A percentile compares a stretch with the other conserved stretches of the same genome.
These are phyloP conservation scores for Glossosoma conforme DNA, from an alignment of 1,140 invertebrate genomes.

Conservation along the genomic window DNA sequence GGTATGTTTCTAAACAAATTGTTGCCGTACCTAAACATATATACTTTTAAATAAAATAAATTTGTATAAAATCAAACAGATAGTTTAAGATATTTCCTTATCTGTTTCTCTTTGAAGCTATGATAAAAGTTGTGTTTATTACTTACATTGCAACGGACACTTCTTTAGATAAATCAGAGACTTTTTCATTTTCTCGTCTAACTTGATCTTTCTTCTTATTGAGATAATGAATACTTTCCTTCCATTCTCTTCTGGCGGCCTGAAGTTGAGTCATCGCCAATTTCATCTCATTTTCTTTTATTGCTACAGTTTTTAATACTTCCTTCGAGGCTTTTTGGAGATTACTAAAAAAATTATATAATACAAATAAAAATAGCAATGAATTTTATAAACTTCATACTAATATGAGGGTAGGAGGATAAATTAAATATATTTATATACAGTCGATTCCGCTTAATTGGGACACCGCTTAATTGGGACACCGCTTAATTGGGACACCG, in stretches of 20 bases:
- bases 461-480: too few species aligned
- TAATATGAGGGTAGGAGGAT: too few species aligned
- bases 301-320: not conserved
- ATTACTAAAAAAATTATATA: constrained; percentile 12
- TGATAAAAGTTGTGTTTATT: too few species aligned
- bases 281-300: constrained; percentile 8
- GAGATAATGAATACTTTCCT: constrained; percentile 13
- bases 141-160: constrained; percentile 29
- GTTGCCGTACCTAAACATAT: not conserved
- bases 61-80: not conserved
- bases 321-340: constrained; percentile 7
- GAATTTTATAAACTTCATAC: too few species aligned
- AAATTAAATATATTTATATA: too few species aligned
- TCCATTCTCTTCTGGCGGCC: constrained; percentile 10
- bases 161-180: constrained; percentile 37
- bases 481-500: too few species aligned
- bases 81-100: not conserved
- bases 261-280: constrained; percentile 5
- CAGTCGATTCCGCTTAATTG: too few species aligned
- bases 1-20: not conserved
- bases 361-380: constrained; percentile 1
- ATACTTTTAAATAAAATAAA: not conserved
- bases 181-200: constrained; percentile 35
- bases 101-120: too few species aligned
- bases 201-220: constrained; percentile 35